Evolutionary conservation across 2,113 vertebrate species (phyloP), one percentile per base, ranked within the genome.

Genomic region (Coryphaenoides rupestris): DNA sequence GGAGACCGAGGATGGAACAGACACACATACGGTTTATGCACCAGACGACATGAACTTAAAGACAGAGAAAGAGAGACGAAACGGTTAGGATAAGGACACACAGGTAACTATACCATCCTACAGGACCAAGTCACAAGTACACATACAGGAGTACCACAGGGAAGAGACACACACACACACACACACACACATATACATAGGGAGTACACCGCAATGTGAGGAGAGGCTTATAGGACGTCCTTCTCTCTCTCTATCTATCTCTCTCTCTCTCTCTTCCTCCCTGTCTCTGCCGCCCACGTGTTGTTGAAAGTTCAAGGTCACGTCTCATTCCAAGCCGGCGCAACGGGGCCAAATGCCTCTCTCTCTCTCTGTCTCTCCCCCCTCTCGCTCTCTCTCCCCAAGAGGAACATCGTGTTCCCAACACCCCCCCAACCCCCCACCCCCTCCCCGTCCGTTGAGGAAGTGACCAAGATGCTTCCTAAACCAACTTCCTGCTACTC

Each of bases 241-340:
- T 46, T 12, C 33, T 40, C 33, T 40, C 5, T 1, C 33, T 40
- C 33, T 1, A 7, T 40, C 33, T 40, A 1, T 12, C 33, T 33
- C 28, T 33, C 28, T 4, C 28, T 33, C 3, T 33, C 28, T 10
- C 3, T 33, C 3, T 33, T 10, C 28, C 3, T 33, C 28, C 10
- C 28, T 33, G 5, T 33, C 28, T 0, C 28, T 3, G 5, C 10
- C 28, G n/a, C n/a, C n/a, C n/a, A n/a, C n/a, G 80, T 79, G 75
- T 81, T 88, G n/a, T n/a, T 79, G 83, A 89, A 87, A 90, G 82
- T 89, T 90, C 87, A 92, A 89, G 89, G 88, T 82, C 72, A 80
- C 73, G 46, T 62, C 83, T 80, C 72, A 79, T 87, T 82, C 79
- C 75, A 56, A 66, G 75, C 80, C 60, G 60, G 82, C 78, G 83